Evolutionary conservation across 2,888 invertebrate species (phyloP), one percentile per base, ranked within the genome.

Genomic region (Cantharis flavilabris): DNA sequence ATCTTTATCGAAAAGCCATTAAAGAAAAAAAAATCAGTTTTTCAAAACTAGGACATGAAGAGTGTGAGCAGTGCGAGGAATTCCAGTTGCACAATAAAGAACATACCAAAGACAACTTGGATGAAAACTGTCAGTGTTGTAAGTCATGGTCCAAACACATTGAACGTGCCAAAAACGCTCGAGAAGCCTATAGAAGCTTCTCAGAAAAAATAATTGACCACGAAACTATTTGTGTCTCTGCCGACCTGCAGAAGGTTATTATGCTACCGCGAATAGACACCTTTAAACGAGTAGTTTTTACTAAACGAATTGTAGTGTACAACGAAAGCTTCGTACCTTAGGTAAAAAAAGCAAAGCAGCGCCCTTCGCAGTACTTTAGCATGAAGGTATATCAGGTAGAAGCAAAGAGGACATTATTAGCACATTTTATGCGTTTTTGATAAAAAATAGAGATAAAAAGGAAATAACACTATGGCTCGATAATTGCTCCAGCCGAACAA

Each of bases 1-100:
- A 80, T 16, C 16, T 74, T 11, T 80, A 80, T 63, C 62, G 80
- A 18, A 26, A 67, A 62, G 64, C 73, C 23, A 73, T 79, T n/a
- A 65, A 28, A 14, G 30, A 70, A 62, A 70, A 80, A 62, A 78
- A 80, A 28, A 80, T 80, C 26, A 69, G 74, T 20, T 80, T 80
- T 65, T 72, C 72, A 11, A 78, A 80, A 74, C 73, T 80, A 23
- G 80, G 76, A 3, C 67, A 79, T 65, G 80, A 80, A 76, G 80
- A 80, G 70, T 80, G 80, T 33, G 80, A 80, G 69, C n/a, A 70
- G 16, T 80, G 80, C 62, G 79, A 77, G 26, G 64, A 11, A 18
- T 77, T 77, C 69, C 49, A 69, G 20, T 62, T 23, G 49, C 78
- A 79, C 64, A 33, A 72, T 71, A 62, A 67, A 62, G 30, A 70